These are phyloP conservation scores for Sternarchorhynchus goeldii DNA, from an alignment of 2,797 vertebrate species.

Conservation along the genomic window DNA sequence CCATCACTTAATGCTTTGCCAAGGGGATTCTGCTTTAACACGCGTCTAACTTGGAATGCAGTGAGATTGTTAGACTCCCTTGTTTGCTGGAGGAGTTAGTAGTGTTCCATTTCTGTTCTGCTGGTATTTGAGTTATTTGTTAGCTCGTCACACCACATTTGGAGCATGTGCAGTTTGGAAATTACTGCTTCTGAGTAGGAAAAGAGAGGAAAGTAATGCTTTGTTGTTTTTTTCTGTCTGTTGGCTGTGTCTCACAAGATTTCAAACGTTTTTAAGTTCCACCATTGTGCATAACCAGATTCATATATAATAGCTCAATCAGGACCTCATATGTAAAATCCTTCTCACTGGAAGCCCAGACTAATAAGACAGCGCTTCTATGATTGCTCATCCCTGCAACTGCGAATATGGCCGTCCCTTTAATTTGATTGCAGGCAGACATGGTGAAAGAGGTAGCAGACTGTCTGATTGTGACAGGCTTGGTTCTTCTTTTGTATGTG, in stretches of 20 bases:
- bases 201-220: constrained; percentile 32
- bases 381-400: constrained; percentile 51
- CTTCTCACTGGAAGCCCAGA: constrained; percentile 4
- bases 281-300: not conserved
- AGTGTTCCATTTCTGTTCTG: constrained; percentile 39
- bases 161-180: constrained; percentile 17
- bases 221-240: not conserved
- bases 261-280: not conserved
- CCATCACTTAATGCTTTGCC: constrained; percentile 58
- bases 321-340: constrained; percentile 13
- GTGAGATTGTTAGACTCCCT: constrained; percentile 57
- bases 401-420: constrained; percentile 14
- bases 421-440: constrained; percentile 56
- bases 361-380: constrained; percentile 30
- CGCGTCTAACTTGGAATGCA: constrained; percentile 58
- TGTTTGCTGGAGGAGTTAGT: constrained; percentile 59
- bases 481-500: constrained; percentile 34
- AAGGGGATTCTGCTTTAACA: constrained; percentile 15
- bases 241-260: not conserved
- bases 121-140: constrained; percentile 48
- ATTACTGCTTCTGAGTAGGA: constrained; percentile 21
- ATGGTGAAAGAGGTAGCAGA: constrained; percentile 23
- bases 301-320: constrained; percentile 22
- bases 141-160: constrained; percentile 32
- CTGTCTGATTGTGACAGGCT: constrained; percentile 52